Base-by-base conservation (phyloP, 1,140 invertebrate genomes). In the Drosophila takahashii region DNA sequence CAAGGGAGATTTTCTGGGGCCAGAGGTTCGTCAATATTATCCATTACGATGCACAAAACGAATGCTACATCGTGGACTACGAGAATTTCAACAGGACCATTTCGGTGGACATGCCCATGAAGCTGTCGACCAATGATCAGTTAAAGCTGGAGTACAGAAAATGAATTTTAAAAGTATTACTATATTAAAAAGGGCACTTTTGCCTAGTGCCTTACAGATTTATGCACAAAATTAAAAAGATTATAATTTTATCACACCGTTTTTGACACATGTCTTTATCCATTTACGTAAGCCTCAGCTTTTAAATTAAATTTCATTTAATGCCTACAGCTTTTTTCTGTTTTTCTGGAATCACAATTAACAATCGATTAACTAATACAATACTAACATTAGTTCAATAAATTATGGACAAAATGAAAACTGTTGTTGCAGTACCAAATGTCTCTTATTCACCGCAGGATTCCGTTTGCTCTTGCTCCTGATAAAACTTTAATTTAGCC, bases 21-120 rank as follows among this genome's bases (percentile, higher is more conserved):
- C 95, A 97, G 90, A 93, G 96, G 9, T 97, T 97, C 83, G 94
- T 94, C 67, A 95, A 95, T 42, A 94, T 94, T 3, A 89, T 94
- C 11, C 94, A 95, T 45, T 99, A 98, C 92, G 97, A 97, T 77
- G 96, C 97, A 81, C 95, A 97, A 47, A 95, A 96, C 42, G 96
- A 98, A 58, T 96, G 96, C 34, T 99, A 99, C 92, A 94, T 97
- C 77, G 97, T 99, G 15, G 97, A 99, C 92, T 99, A 98, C 90
- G 96, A 96, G 27, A 95, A 97, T 76, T 99, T 99, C 92, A 97
- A 99, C 91, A 96, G 95, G 69, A 98, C 97, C 9, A 91, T 91
- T 41, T 90, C 91, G 50, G 91, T 90, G 62, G 85, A 90, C 45
- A 90, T 90, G 85, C 84, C 83, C 0, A 13, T 48, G 1, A 59